Conservation (phyloP, 2,888 invertebrate genomes). For the Carcina quercana region DNA sequence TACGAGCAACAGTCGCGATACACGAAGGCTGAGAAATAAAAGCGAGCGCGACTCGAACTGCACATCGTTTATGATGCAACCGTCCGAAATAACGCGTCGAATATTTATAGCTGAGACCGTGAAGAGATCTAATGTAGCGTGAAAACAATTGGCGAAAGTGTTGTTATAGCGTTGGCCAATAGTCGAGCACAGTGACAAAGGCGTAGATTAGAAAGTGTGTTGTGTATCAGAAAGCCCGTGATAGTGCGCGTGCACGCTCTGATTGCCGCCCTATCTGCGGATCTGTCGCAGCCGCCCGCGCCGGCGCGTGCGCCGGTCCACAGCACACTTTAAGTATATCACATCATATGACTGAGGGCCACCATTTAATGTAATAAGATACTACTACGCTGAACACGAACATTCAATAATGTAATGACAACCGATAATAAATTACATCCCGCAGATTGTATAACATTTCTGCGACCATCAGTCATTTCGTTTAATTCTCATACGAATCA, state of each 20-base stretch:
- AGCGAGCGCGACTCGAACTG: conserved; percentile 9
- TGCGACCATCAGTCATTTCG: conserved; percentile 14
- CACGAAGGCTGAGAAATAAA: conserved; percentile 8
- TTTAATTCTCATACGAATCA: conserved; percentile 14
- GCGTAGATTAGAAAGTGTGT: conserved; percentile 72
- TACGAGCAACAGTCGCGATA: conserved; percentile 3
- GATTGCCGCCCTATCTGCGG: conserved; percentile 67
- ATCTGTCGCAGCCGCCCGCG: conserved; percentile 52
- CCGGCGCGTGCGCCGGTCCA: conserved; percentile 24
- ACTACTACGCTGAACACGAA: too few species aligned
- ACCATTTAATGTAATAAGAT: too few species aligned
- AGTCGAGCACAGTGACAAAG: conserved; percentile 65
- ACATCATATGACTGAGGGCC: too few species aligned
- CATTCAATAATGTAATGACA: too few species aligned
- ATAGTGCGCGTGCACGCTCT: conserved; percentile 64
- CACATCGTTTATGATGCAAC: conserved; percentile 39
- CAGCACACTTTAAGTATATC: too few species aligned
- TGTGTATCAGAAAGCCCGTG: conserved; percentile 63
- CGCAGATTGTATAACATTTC: conserved; percentile 13
- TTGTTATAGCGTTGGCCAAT: conserved; percentile 61
- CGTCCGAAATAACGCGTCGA: conserved; percentile 34
- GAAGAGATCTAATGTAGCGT: conserved; percentile 62
- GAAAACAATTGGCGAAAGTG: conserved; percentile 74
- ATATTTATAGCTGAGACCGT: conserved; percentile 46
- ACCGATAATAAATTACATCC: conserved; percentile 1